These are phyloP conservation scores for Lagorchestes hirsutus DNA, from an alignment of 2,797 vertebrate genomes.

Conservation along the genomic window DNA sequence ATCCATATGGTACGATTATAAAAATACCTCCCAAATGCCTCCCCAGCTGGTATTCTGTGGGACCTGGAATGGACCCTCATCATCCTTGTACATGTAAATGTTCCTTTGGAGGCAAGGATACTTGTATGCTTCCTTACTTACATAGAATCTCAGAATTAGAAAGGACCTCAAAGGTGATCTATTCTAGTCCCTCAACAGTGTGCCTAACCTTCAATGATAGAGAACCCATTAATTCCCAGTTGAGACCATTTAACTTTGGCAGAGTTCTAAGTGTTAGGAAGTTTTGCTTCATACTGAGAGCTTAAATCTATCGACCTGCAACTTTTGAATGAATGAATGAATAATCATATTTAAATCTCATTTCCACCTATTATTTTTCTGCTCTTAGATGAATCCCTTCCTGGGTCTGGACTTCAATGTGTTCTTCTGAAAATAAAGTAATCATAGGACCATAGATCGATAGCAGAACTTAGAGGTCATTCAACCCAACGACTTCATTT, in stretches of 20 bases:
- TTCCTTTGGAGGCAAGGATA: not conserved
- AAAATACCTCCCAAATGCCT: not conserved
- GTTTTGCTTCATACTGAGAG: not conserved
- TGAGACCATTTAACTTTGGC: not conserved
- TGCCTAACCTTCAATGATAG: not conserved
- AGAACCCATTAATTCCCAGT: not conserved
- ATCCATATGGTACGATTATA: not conserved
- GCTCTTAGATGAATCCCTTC: not conserved
- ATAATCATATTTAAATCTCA: not conserved
- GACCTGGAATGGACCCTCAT: not conserved
- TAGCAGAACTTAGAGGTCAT: not conserved
- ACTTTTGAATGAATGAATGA: not conserved
- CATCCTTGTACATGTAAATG: not conserved
- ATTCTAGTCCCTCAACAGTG: not conserved
- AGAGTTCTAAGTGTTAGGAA: not conserved
- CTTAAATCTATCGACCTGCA: not conserved
- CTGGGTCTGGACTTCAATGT: not conserved
- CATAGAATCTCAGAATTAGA: not conserved
- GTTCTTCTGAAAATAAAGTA: not conserved
- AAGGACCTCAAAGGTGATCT: not conserved
- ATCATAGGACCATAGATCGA: not conserved
- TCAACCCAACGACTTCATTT: not conserved
- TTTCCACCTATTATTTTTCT: not conserved
- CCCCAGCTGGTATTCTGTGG: not conserved
- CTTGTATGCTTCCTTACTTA: not conserved